phyloP scores from a whole-genome alignment of 2,888 invertebrate genomes.

The Noctua pronuba region DNA sequence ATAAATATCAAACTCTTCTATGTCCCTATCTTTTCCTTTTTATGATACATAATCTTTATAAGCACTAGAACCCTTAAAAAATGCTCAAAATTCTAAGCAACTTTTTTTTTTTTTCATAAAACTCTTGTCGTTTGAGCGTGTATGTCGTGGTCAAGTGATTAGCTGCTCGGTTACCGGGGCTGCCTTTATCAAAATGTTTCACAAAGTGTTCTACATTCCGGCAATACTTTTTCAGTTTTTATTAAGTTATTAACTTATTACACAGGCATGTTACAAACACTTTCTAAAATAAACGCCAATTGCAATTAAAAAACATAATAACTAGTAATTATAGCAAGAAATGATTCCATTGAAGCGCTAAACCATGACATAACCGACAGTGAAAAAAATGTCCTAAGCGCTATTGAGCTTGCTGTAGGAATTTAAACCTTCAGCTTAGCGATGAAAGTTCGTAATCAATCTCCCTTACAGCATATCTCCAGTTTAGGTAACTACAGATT shows the following conservation, averaged over 20 bases:
- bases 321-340: constrained; percentile 26
- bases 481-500: constrained; percentile 1
- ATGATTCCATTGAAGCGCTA: constrained; percentile 32
- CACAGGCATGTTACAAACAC: background rate
- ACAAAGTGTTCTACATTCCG: background rate
- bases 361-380: background rate
- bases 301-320: constrained; percentile 21
- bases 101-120: too few relatives aligned
- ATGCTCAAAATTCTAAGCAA: too few relatives aligned
- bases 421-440: background rate
- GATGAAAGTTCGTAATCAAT: background rate
- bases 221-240: constrained; percentile 7
- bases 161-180: background rate
- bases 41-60: too few relatives aligned
- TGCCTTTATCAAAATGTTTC: background rate
- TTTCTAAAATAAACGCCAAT: constrained; percentile 25
- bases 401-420: background rate
- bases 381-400: background rate
- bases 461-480: background rate
- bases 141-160: too few relatives aligned
- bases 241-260: constrained; percentile 15
- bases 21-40: too few relatives aligned
- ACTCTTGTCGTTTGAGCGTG: too few relatives aligned
- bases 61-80: too few relatives aligned
- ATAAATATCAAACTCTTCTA: too few relatives aligned